Evolutionary conservation across 1,140 invertebrate genomes (phyloP).

Genomic region (Drosophila insularis): DNA sequence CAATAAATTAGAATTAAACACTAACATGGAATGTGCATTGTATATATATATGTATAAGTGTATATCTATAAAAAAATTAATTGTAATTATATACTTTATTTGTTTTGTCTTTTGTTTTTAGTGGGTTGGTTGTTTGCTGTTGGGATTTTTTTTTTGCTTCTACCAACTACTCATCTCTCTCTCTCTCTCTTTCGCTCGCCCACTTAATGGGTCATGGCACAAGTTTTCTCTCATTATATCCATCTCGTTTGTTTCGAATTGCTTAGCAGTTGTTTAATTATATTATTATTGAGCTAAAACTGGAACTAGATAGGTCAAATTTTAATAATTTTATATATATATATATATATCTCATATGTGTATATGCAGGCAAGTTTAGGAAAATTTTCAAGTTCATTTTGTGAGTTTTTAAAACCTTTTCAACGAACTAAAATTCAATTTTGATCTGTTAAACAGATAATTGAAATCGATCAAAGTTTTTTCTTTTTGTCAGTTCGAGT

Average conservation of each 20-base stretch:
- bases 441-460: neutral
- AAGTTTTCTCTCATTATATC: slow-evolving; percentile 1
- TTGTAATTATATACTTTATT: slow-evolving; percentile 35
- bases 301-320: neutral
- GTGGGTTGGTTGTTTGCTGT: slow-evolving; percentile 18
- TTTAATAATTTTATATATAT: neutral
- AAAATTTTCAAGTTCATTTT: neutral
- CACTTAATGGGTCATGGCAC: slow-evolving; percentile 1
- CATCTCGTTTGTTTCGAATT: slow-evolving; percentile 5
- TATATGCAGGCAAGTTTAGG: neutral
- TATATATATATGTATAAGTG: slow-evolving; percentile 33
- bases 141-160: slow-evolving; percentile 18
- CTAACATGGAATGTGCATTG: slow-evolving; percentile 65
- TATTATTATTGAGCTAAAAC: slow-evolving; percentile 10
- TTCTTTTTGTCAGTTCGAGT: too few relatives aligned
- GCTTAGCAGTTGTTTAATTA: slow-evolving; percentile 6
- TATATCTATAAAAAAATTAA: slow-evolving; percentile 55
- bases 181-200: slow-evolving; percentile 13
- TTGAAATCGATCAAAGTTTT: neutral
- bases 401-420: neutral
- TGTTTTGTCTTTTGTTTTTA: slow-evolving; percentile 36
- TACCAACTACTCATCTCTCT: neutral
- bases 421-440: neutral
- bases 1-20: slow-evolving; percentile 79
- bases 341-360: neutral